Evolutionary conservation across 2,113 vertebrate genomes (phyloP).

Genomic region (Cynoglossus semilaevis): DNA sequence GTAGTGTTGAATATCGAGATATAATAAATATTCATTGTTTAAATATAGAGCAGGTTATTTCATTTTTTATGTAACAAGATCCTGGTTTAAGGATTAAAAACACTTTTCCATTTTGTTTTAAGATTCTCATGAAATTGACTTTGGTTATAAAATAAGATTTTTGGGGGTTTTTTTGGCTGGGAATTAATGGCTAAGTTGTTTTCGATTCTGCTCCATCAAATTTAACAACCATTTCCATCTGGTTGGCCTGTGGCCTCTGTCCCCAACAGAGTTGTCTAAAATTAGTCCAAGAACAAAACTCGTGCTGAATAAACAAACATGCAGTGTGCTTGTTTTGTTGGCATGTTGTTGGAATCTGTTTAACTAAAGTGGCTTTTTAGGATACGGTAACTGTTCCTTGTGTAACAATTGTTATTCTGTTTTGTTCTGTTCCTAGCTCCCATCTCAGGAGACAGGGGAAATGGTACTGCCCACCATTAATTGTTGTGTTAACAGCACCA

Average conservation of each 20-base stretch:
- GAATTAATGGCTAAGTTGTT: constrained; percentile 6
- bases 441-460: constrained; percentile 23
- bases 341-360: neutral
- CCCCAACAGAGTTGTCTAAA: constrained; percentile 34
- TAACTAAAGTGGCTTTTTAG: neutral
- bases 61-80: no score
- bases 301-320: constrained; percentile 41
- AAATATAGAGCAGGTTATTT: no score
- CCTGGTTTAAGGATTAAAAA: no score
- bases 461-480: constrained; percentile 23
- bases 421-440: constrained; percentile 18
- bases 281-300: constrained; percentile 45
- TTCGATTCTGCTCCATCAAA: constrained; percentile 7
- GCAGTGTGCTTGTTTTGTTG: constrained; percentile 8
- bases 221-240: constrained; percentile 52
- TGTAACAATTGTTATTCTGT: constrained; percentile 5
- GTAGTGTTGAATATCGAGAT: no score
- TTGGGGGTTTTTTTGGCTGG: neutral
- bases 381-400: neutral
- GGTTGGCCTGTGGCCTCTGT: constrained; percentile 6
- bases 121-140: no score
- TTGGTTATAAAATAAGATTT: neutral
- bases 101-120: neutral
- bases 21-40: no score
- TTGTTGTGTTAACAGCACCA: constrained; percentile 8